Conservation (phyloP, 2,113 vertebrate species). For the Ornithorhynchus anatinus region DNA sequence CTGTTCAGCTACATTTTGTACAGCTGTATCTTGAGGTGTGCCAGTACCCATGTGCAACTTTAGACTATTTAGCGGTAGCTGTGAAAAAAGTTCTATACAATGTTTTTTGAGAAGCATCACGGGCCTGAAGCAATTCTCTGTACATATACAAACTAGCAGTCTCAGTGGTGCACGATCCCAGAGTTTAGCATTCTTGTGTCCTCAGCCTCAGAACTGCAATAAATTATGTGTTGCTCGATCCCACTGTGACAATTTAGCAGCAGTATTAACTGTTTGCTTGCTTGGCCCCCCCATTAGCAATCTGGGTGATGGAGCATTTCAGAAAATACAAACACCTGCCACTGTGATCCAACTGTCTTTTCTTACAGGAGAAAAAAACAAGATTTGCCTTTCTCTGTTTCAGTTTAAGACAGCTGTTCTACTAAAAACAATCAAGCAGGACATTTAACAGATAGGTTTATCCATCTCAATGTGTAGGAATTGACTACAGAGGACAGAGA, state of each 20-base stretch:
- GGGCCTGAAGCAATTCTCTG: constrained; percentile 1
- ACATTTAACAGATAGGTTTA: neutral
- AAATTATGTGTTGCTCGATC: constrained; percentile 53
- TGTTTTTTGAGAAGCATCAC: constrained; percentile 23
- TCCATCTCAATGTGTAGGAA: neutral
- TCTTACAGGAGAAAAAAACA: constrained; percentile 29
- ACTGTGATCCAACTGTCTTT: constrained; percentile 55
- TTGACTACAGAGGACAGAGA: constrained; percentile 20
- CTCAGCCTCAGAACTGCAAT: constrained; percentile 53
- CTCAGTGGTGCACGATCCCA: constrained; percentile 18
- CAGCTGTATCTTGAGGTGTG: no score
- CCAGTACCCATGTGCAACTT: no score
- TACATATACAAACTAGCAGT: constrained; percentile 28
- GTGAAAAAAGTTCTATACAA: constrained; percentile 27
- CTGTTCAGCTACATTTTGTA: no score
- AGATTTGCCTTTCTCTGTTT: constrained; percentile 25
- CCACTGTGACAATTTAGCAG: constrained; percentile 58
- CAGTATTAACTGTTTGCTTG: constrained; percentile 63
- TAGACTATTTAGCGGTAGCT: constrained; percentile 25
- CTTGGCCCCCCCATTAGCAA: constrained; percentile 56
- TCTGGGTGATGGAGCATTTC: constrained; percentile 45
- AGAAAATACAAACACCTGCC: constrained; percentile 54
- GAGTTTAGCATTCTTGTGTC: constrained; percentile 45
- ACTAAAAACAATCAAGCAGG: constrained; percentile 19
- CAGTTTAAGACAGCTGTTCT: constrained; percentile 28